phyloP scores from a whole-genome alignment of 1,140 invertebrate genomes.

The Hycleus phaleratus region DNA sequence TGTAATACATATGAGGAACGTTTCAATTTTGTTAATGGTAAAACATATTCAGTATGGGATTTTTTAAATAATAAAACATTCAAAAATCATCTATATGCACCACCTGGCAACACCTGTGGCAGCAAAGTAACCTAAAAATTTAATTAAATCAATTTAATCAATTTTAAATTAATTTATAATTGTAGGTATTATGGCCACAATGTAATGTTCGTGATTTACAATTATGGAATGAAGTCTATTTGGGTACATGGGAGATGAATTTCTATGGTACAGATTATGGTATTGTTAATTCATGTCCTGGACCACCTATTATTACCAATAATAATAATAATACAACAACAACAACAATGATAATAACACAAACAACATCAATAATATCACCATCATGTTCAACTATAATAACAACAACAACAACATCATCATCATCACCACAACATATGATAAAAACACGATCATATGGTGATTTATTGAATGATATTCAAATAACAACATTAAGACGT shows the following conservation, averaged over 20 bases:
- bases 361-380: no score
- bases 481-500: slow-evolving; percentile 47
- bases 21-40: slow-evolving; percentile 55
- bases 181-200: slow-evolving; percentile 76
- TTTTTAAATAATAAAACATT: slow-evolving; percentile 72
- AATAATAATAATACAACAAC: not conserved
- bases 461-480: slow-evolving; percentile 61
- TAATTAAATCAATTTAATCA: no score
- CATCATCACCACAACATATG: slow-evolving; percentile 41
- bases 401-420: no score
- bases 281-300: slow-evolving; percentile 23
- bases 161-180: slow-evolving; percentile 6
- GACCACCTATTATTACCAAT: slow-evolving; percentile 12
- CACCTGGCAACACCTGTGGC: slow-evolving; percentile 40
- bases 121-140: slow-evolving; percentile 9
- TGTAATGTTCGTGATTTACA: slow-evolving; percentile 73
- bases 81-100: slow-evolving; percentile 76
- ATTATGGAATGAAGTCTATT: slow-evolving; percentile 80
- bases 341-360: no score
- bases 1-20: slow-evolving; percentile 83
- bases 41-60: slow-evolving; percentile 82
- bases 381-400: no score
- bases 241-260: slow-evolving; percentile 52
- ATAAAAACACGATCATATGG: slow-evolving; percentile 75
- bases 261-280: slow-evolving; percentile 15